Conservation (phyloP, 2,797 vertebrate species). For the Nyctalus aviator region DNA sequence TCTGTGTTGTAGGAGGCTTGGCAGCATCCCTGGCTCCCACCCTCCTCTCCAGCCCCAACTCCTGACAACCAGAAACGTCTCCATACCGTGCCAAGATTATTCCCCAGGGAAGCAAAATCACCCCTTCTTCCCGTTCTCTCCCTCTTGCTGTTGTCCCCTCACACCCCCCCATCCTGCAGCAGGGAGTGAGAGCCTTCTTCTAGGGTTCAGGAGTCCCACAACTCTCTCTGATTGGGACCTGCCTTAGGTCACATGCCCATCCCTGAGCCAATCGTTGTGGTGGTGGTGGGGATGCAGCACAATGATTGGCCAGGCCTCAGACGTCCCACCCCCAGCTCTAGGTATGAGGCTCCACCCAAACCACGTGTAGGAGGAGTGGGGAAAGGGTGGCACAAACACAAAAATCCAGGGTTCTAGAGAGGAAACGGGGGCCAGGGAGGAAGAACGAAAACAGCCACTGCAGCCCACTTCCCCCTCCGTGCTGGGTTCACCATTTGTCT, state of each 20-base stretch:
- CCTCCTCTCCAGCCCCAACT: background rate
- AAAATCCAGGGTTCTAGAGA: background rate
- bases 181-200: fast-evolving
- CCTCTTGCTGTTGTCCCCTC: background rate
- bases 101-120: background rate
- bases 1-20: background rate
- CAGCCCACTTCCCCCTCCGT: fast-evolving
- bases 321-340: background rate
- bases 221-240: background rate
- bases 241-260: background rate
- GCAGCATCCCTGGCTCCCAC: too few species aligned
- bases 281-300: background rate
- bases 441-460: background rate
- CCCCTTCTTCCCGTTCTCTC: too few species aligned
- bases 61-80: background rate
- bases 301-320: background rate
- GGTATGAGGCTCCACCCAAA: background rate
- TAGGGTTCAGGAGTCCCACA: background rate
- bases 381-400: background rate
- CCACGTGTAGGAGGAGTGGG: fast-evolving
- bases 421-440: background rate
- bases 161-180: background rate
- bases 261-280: background rate
- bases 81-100: too few species aligned
- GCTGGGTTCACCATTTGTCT: background rate